Evolutionary conservation across 2,113 vertebrate genomes (phyloP).

Genomic region (Lasiurus cinereus): DNA sequence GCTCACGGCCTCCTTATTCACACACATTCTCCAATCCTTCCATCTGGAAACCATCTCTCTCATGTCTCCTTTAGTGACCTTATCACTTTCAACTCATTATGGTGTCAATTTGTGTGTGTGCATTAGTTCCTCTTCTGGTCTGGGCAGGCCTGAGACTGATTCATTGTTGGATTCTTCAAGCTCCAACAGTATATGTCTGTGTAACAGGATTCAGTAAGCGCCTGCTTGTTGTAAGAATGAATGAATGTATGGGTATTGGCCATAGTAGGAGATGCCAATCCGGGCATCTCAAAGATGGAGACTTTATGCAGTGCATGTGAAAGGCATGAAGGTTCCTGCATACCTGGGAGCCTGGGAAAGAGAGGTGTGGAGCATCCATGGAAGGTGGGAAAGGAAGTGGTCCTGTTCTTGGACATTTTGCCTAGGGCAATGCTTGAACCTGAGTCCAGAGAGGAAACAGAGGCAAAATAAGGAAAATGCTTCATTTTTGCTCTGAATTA

Average conservation of each 20-base stretch:
- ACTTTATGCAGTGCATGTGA: background rate
- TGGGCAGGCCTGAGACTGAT: background rate
- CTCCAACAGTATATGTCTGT: background rate
- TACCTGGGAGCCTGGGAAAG: background rate
- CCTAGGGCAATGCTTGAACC: background rate
- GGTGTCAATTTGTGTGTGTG: background rate
- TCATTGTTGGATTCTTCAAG: slow-evolving; percentile 6
- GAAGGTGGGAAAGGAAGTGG: background rate
- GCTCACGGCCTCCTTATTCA: background rate
- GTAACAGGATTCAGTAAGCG: background rate
- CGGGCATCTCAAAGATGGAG: background rate
- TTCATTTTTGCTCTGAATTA: background rate
- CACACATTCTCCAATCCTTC: background rate
- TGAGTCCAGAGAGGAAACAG: slow-evolving; percentile 1
- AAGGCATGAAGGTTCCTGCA: background rate
- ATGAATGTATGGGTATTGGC: background rate
- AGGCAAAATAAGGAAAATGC: slow-evolving; percentile 19
- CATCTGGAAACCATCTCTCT: background rate
- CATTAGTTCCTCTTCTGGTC: background rate
- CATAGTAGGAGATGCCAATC: background rate
- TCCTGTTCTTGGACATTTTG: background rate
- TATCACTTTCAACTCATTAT: background rate
- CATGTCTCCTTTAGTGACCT: background rate
- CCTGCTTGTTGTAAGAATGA: background rate
- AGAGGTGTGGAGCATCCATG: no score